Percentiles rank a stretch among this genome's conserved stretches.
Conservation (phyloP, 2,113 vertebrate species). For the Siphamia tubifer region DNA sequence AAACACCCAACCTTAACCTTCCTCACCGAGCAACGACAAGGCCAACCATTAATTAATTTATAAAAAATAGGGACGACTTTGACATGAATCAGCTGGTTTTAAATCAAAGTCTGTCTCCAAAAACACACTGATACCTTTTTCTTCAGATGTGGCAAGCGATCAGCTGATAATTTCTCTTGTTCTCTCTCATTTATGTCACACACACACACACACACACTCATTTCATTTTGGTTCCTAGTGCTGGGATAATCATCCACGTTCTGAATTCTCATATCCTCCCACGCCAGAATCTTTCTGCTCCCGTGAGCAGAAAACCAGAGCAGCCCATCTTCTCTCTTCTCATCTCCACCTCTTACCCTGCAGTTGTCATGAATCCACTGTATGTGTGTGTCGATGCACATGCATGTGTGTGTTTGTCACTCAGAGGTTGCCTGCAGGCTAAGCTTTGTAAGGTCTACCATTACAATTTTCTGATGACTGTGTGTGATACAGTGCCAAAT, state of each 20-base stretch:
- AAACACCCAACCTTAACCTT: neutral
- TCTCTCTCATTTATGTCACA: conserved; percentile 12
- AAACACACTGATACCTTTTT: conserved; percentile 10
- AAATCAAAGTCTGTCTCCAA: conserved; percentile 1
- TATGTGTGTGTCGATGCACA: conserved; percentile 7
- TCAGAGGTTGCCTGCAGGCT: conserved; percentile 50
- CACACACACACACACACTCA: conserved; percentile 11
- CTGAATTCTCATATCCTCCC: conserved; percentile 73
- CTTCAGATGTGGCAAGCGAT: conserved; percentile 16
- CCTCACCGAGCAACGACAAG: too few relatives aligned
- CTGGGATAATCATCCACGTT: conserved; percentile 69
- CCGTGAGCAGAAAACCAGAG: conserved; percentile 67
- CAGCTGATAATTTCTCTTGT: conserved; percentile 33
- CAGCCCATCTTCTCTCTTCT: conserved; percentile 57
- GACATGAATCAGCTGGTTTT: conserved; percentile 2
- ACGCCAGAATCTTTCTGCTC: conserved; percentile 72
- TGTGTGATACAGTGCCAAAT: conserved; percentile 42
- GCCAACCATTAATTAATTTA: too few relatives aligned
- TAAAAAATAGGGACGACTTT: too few relatives aligned
- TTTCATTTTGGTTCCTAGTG: conserved; percentile 13
- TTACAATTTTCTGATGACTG: conserved; percentile 41
- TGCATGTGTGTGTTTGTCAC: conserved; percentile 28
- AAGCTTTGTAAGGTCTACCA: conserved; percentile 55
- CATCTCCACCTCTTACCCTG: conserved; percentile 55
- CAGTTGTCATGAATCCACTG: conserved; percentile 52